Percentiles rank a stretch among this genome's conserved stretches.
These are phyloP conservation scores for Plagiodera versicolora DNA, from an alignment of 2,888 invertebrate species.

Conservation along the genomic window DNA sequence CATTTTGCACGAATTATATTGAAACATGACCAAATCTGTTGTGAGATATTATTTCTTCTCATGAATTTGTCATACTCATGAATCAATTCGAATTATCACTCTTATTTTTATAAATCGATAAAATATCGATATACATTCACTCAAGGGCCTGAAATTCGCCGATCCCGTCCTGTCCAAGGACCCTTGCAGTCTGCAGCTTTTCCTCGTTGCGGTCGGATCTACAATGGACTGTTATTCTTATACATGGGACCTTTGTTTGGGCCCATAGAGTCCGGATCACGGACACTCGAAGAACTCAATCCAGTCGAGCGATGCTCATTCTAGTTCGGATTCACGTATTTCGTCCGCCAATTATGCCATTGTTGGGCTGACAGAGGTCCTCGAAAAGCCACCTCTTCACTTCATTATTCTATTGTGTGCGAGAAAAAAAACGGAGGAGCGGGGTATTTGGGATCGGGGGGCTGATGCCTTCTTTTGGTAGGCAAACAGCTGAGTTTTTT, in stretches of 20 bases:
- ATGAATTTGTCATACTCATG: too few relatives aligned
- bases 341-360: constrained; percentile 45
- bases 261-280: constrained; percentile 37
- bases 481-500: too few relatives aligned
- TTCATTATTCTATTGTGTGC: constrained; percentile 41
- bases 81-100: too few relatives aligned
- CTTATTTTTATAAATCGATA: too few relatives aligned
- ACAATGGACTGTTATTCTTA: constrained; percentile 24
- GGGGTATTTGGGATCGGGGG: neutral
- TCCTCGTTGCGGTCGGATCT: constrained; percentile 14
- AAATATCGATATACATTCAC: too few relatives aligned
- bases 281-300: constrained; percentile 35
- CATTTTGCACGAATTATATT: too few relatives aligned
- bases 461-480: neutral
- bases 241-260: constrained; percentile 21
- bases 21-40: too few relatives aligned
- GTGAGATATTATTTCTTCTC: too few relatives aligned
- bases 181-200: constrained; percentile 16
- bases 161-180: neutral
- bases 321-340: constrained; percentile 44
- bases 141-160: too few relatives aligned
- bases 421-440: neutral
- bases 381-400: constrained; percentile 36
- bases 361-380: constrained; percentile 42
- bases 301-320: constrained; percentile 47